Percentiles rank a stretch among this genome's conserved stretches.
Evolutionary conservation across 1,140 invertebrate genomes (phyloP).

Genomic region (Orchestia grillus): DNA sequence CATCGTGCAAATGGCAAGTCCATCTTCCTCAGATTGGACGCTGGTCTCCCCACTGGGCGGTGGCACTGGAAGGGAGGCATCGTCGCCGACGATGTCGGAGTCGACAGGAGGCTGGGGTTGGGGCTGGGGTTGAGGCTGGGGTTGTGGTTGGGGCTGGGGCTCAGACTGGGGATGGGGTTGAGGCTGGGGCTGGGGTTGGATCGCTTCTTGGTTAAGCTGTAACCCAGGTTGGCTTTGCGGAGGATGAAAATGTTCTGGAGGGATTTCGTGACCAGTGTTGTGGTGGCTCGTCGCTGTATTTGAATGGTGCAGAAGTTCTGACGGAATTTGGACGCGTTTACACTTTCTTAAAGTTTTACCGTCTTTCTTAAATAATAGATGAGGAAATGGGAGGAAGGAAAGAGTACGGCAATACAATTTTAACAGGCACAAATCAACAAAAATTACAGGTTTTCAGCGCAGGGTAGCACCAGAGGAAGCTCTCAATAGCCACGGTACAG

Average conservation of each 20-base stretch:
- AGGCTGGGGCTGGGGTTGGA: not conserved
- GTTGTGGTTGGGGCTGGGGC: too few species aligned
- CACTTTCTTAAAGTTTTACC: not conserved
- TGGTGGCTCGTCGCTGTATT: not conserved
- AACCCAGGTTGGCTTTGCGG: not conserved
- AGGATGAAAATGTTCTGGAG: not conserved
- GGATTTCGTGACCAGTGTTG: not conserved
- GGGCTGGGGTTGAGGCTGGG: not conserved
- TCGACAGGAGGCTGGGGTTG: not conserved
- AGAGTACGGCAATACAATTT: not conserved
- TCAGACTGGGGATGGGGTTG: too few species aligned
- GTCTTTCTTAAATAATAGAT: too few species aligned
- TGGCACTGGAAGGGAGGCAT: not conserved
- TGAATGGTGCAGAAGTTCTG: not conserved
- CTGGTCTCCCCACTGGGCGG: not conserved
- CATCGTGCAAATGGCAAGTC: conserved; percentile 71
- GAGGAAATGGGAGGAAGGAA: not conserved
- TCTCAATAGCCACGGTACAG: not conserved
- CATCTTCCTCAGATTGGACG: not conserved
- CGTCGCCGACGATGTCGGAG: not conserved
- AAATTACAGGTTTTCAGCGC: not conserved
- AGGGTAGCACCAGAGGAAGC: not conserved
- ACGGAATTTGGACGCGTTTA: not conserved
- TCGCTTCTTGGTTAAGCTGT: not conserved
- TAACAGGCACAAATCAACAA: not conserved